Percentiles rank a stretch among this genome's conserved stretches.
Conservation (phyloP, 2,888 invertebrate species). For the Pardosa pseudoannulata region DNA sequence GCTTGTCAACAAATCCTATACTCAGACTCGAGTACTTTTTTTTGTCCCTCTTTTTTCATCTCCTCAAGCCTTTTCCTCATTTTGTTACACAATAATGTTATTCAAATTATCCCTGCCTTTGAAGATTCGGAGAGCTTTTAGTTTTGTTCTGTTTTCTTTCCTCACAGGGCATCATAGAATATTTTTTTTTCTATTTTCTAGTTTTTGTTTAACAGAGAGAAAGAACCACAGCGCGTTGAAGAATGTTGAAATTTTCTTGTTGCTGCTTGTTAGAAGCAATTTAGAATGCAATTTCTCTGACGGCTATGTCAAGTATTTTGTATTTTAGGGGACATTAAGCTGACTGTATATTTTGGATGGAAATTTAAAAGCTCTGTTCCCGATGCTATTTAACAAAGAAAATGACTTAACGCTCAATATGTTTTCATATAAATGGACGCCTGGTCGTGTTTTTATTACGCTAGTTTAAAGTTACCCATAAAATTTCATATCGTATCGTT, state of each 20-base stretch:
- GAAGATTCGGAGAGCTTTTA: neutral
- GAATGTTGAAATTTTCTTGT: slow-evolving; percentile 43
- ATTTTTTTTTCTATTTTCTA: slow-evolving; percentile 10
- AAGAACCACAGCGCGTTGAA: neutral
- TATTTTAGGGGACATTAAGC: neutral
- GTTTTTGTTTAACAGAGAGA: neutral
- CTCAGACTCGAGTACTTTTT: slow-evolving; percentile 33
- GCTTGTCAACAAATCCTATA: slow-evolving; percentile 61
- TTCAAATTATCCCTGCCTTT: slow-evolving; percentile 60
- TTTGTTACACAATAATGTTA: slow-evolving; percentile 57
- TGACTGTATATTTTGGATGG: neutral
- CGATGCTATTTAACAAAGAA: neutral
- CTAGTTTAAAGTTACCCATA: neutral
- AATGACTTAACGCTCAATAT: slow-evolving; percentile 8
- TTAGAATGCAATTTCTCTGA: slow-evolving; percentile 56
- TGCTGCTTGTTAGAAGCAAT: slow-evolving; percentile 60
- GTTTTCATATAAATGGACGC: neutral
- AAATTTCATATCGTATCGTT: too few relatives aligned
- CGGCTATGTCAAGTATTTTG: slow-evolving; percentile 17
- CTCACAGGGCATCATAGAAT: slow-evolving; percentile 24
- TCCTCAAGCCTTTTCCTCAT: slow-evolving; percentile 28
- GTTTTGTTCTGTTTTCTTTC: slow-evolving; percentile 24
- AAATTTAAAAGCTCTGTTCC: neutral
- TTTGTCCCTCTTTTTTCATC: too few relatives aligned
- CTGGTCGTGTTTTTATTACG: neutral